These are phyloP conservation scores for Lysandra bellargus DNA, from an alignment of 2,888 invertebrate genomes.

Conservation along the genomic window DNA sequence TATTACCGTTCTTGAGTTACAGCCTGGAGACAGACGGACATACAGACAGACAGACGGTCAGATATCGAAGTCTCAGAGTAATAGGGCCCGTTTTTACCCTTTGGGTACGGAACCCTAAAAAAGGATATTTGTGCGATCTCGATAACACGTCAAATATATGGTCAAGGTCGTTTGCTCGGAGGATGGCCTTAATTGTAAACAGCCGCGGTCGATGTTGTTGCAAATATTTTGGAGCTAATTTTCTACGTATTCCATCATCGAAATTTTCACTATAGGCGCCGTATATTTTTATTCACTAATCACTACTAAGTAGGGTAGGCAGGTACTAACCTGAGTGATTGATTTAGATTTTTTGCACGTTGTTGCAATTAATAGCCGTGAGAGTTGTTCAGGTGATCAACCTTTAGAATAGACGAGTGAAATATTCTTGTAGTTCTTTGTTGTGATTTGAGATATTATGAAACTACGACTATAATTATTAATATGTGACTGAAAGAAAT, in stretches of 20 bases:
- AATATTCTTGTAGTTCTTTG: not conserved
- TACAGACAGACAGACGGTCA: no score
- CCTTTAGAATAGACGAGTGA: not conserved
- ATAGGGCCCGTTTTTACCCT: no score
- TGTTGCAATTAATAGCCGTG: not conserved
- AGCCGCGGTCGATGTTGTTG: not conserved
- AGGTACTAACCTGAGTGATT: not conserved
- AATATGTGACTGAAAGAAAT: not conserved
- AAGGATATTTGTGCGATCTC: no score
- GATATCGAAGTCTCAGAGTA: no score
- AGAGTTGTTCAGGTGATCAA: not conserved
- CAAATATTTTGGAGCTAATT: not conserved
- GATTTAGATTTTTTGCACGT: not conserved
- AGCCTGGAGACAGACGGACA: no score
- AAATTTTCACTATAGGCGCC: not conserved
- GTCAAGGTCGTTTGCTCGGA: no score
- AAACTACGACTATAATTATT: not conserved
- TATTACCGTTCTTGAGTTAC: no score
- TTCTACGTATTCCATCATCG: not conserved
- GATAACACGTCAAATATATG: no score
- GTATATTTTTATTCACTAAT: not conserved
- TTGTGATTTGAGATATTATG: not conserved
- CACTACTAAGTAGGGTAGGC: no score
- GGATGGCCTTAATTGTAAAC: not conserved
- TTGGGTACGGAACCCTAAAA: no score